Evolutionary conservation across 1,140 invertebrate species (phyloP), one percentile per base, ranked within the genome.

Genomic region (Ganaspis sp.): DNA sequence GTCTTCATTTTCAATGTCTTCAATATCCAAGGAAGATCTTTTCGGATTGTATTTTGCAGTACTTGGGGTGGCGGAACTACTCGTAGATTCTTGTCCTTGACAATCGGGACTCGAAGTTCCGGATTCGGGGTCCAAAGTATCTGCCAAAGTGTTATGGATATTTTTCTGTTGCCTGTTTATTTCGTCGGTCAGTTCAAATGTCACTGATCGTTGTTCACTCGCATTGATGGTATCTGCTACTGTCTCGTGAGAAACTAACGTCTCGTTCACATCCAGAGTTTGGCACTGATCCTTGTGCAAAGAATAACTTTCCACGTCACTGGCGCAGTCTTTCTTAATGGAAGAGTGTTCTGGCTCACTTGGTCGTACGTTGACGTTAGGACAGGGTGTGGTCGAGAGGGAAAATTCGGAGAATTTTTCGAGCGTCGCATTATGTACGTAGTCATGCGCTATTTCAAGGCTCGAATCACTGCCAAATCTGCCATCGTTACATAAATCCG

Each of bases 11-110:
- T 89, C 86, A 53, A 90, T 88, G n/a, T 49, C 45, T 45, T 80
- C 83, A 70, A 89, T 83, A 73, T 92, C 90, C 11, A 77, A 78
- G 38, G 89, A 81, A 6, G 89, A 91, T 4, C 87, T 87, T 49
- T 85, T 86, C 15, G 91, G 88, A 74, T 92, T 87, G 70, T 91
- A 91, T 75, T 91, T 92, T 40, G 92, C 92, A 0, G 93, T 94
- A 80, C 90, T 93, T 54, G 92, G 85, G 3, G 92, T 91, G 11
- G 91, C 92, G 15, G 91, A 91, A 73, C 90, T 89, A 77, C 87
- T 91, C 0, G 92, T 92, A 21, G 91, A 93, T 70, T 90, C 87
- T 37, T 86, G 86, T 12, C 75, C 78, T 64, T 83, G 78, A 69
- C 71, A 77, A 58, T 88, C 85, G 0, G 80, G 76, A 69, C 73